Base-by-base conservation (phyloP, 2,113 vertebrate genomes). In the Onychostoma macrolepis region DNA sequence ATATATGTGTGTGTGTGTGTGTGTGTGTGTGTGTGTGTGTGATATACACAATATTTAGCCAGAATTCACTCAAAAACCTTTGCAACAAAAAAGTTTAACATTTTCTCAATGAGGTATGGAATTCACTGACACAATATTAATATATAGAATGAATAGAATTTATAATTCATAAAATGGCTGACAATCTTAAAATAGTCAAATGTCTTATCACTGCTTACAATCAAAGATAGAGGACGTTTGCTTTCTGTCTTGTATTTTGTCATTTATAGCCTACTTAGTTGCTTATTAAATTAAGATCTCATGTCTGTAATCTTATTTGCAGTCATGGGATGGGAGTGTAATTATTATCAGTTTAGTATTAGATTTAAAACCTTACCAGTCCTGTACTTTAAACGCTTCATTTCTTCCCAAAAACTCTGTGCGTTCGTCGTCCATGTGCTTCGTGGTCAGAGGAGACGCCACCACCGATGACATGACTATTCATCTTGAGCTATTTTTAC, bases 401-500 rank as follows among this genome's bases (percentile, higher is more conserved):
- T 77, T 48, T 45, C 50, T 82, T 28, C 56, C 30, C 26, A 9
- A 48, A 79, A 36, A 61, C 72, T 83, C 71, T 75, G 72, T n/a
- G 10, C 2, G 58, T 80, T 89, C 45, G 50, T 45, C 56, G 48
- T 2, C 67, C 30, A 4, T 72, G 36, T 74, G 28, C 75, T 45
- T 75, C 71, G 41, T 85, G 76, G 77, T 71, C 56, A 17, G 71
- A 83, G 19, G 19, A 63, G n/a, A 33, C 50, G 48, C 43, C 78
- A 71, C 43, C 26, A 85, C 78, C 13, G 43, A 80, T 48, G 86
- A 69, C 83, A 76, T 71, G 63, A 85, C 78, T 82, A 78, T 89
- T 89, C 86, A 89, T 89, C 86, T 82, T 10, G 28, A 81, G 86
- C 88, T 89, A 89, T 89, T 87, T 89, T 89, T 89, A 87, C 38